Conservation (phyloP, 2,797 vertebrate genomes). For the Hoplostethus mediterraneus region DNA sequence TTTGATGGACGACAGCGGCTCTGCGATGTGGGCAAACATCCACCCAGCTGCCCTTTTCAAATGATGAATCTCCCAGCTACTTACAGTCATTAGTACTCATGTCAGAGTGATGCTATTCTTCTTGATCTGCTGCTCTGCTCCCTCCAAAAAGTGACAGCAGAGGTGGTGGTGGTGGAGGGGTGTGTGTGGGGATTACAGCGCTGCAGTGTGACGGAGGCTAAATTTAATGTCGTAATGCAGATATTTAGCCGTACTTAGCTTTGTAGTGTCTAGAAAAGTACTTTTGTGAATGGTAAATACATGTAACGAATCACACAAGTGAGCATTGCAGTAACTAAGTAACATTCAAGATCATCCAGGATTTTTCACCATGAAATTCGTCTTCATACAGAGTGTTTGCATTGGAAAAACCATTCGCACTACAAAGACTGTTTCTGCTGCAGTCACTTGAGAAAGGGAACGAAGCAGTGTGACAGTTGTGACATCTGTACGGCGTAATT, state of each 20-base stretch:
- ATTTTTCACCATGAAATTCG: background rate
- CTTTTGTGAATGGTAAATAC: background rate
- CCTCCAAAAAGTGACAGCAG: background rate
- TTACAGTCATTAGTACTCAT: conserved; percentile 17
- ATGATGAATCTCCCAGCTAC: conserved; percentile 41
- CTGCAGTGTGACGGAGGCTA: background rate
- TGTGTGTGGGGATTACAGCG: background rate
- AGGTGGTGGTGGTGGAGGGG: no score
- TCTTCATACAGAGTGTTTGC: background rate
- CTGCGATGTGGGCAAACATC: conserved; percentile 39
- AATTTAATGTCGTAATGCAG: conserved; percentile 14
- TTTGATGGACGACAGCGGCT: conserved; percentile 58
- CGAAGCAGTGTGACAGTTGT: background rate
- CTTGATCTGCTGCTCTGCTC: background rate
- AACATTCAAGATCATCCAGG: background rate
- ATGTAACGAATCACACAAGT: no score
- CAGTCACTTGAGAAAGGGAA: conserved; percentile 5
- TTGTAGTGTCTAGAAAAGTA: background rate
- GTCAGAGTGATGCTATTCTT: conserved; percentile 25
- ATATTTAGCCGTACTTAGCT: background rate
- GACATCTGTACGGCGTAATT: conserved; percentile 11
- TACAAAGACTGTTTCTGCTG: background rate
- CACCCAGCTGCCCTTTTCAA: conserved; percentile 61
- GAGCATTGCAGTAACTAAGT: no score
- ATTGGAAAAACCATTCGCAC: background rate